Evolutionary conservation across 2,113 vertebrate species (phyloP).

Genomic region (Melanotaenia duboulayi): DNA sequence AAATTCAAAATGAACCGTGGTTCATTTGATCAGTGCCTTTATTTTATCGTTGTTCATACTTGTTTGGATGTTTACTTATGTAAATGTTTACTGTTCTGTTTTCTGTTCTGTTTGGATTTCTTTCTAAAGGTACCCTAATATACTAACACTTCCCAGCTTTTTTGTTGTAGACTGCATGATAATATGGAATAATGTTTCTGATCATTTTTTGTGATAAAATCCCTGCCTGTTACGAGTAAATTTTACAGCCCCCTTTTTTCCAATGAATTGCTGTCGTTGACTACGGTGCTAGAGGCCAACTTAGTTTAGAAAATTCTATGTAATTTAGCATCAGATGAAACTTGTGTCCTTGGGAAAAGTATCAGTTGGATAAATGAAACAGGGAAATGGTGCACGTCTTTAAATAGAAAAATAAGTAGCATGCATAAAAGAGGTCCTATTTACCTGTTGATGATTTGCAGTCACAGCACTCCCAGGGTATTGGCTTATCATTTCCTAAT

Average conservation of each 20-base stretch:
- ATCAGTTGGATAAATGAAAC: too few species aligned
- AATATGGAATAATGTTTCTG: background rate
- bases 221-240: background rate
- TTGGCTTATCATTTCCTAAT: background rate
- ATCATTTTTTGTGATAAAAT: background rate
- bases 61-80: too few species aligned
- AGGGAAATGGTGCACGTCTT: too few species aligned
- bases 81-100: too few species aligned
- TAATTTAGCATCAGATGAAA: background rate
- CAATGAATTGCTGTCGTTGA: constrained; percentile 1
- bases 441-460: constrained; percentile 84
- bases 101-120: too few species aligned
- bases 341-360: background rate
- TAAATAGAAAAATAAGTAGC: too few species aligned
- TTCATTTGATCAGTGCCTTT: too few species aligned
- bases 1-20: too few species aligned
- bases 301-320: background rate
- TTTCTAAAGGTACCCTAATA: too few species aligned
- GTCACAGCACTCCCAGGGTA: constrained; percentile 87
- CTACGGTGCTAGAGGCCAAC: background rate
- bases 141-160: background rate
- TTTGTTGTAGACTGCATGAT: background rate
- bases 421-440: background rate
- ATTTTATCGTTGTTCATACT: too few species aligned
- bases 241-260: background rate